These are phyloP conservation scores for Saxicola maurus DNA, from an alignment of 2,797 vertebrate species.

Conservation along the genomic window DNA sequence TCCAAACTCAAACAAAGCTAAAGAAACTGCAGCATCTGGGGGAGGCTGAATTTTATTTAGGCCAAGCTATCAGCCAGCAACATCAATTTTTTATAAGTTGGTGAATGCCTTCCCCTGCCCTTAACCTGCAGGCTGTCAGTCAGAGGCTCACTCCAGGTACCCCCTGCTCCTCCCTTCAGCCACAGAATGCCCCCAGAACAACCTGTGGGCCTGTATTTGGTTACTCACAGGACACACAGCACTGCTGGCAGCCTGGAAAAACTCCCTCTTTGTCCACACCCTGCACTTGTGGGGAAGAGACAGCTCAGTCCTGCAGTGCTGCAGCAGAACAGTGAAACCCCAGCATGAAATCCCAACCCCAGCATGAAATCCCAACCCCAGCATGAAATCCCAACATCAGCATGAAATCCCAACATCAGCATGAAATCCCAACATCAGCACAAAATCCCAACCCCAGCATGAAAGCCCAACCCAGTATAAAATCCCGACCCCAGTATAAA, in stretches of 20 bases:
- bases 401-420: fast-evolving
- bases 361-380: too few species aligned
- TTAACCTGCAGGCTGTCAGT: neutral
- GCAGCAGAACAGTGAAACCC: neutral
- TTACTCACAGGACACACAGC: neutral
- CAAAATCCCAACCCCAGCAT: fast-evolving
- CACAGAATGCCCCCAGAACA: neutral
- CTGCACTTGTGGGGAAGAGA: neutral
- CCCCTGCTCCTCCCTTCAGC: neutral
- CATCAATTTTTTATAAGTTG: neutral
- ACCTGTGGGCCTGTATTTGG: fast-evolving
- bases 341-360: fast-evolving
- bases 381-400: fast-evolving
- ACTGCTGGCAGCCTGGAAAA: neutral
- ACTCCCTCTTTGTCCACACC: neutral
- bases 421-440: neutral
- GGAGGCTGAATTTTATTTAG: neutral
- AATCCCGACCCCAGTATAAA: neutral
- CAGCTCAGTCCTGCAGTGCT: neutral
- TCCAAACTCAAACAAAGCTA: neutral
- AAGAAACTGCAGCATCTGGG: neutral
- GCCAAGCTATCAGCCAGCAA: neutral
- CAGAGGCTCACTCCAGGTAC: fast-evolving
- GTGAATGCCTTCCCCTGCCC: neutral
- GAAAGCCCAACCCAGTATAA: neutral